Evolutionary conservation across 2,797 vertebrate species (phyloP).

Genomic region (Loriculus beryllinus): DNA sequence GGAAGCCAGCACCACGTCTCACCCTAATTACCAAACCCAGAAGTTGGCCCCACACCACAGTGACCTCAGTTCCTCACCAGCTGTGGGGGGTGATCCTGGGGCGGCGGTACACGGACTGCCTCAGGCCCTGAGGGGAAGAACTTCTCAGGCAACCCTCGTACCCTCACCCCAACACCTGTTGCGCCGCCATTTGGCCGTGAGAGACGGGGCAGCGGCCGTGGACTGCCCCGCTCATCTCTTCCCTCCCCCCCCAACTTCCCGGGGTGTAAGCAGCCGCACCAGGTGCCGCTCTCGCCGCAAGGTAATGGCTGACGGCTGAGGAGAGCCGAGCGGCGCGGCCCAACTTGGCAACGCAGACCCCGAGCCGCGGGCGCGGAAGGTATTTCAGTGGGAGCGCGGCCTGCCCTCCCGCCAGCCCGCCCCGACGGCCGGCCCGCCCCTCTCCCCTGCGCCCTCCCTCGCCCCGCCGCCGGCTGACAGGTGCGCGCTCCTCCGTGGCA

Average conservation of each 20-base stretch:
- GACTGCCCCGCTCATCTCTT: background rate
- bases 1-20: background rate
- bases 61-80: background rate
- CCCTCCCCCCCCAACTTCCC: slow-evolving; percentile 29
- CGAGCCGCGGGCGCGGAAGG: background rate
- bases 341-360: background rate
- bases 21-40: background rate
- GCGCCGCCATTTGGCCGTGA: slow-evolving; percentile 77
- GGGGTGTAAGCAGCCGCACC: slow-evolving; percentile 13
- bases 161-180: slow-evolving; percentile 86
- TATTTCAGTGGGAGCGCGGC: background rate
- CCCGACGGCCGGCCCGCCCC: background rate
- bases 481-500: slow-evolving; percentile 51
- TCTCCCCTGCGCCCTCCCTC: background rate
- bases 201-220: background rate
- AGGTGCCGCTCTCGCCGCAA: slow-evolving; percentile 50
- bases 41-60: accelerated
- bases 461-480: background rate
- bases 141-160: background rate
- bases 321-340: background rate
- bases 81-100: background rate
- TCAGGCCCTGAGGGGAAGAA: background rate
- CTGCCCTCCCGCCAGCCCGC: background rate
- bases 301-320: background rate
- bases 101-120: background rate